Percentiles rank a stretch among this genome's conserved stretches.
Evolutionary conservation across 1,140 invertebrate species (phyloP).

Genomic region (Zaprionus inermis): DNA sequence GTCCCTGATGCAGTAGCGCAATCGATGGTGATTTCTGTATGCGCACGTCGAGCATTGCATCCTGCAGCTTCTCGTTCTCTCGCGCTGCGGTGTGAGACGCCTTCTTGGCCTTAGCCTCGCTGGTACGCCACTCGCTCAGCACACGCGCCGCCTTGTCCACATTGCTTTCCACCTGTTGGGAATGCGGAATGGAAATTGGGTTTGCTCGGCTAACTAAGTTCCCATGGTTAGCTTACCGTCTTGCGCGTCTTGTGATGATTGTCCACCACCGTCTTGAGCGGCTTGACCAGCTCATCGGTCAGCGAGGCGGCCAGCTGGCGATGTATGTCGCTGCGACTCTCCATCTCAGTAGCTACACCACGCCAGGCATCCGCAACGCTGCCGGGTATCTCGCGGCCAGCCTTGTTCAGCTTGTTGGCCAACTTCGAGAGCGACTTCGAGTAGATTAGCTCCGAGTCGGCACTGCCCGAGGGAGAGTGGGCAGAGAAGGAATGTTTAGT

Average conservation of each 20-base stretch:
- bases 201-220: not conserved
- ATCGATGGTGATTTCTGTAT: constrained; percentile 84
- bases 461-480: constrained; percentile 85
- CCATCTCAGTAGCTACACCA: constrained; percentile 94
- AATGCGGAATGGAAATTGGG: not conserved
- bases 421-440: constrained; percentile 95
- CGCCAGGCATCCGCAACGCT: constrained; percentile 95
- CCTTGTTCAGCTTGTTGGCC: constrained; percentile 93
- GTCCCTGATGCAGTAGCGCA: constrained; percentile 84
- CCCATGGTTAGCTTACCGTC: constrained; percentile 85
- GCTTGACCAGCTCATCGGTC: constrained; percentile 95
- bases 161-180: constrained; percentile 88
- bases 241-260: constrained; percentile 91
- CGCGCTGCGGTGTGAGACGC: constrained; percentile 92
- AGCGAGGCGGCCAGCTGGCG: constrained; percentile 91
- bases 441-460: constrained; percentile 95
- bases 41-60: constrained; percentile 86
- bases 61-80: constrained; percentile 95
- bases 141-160: constrained; percentile 94
- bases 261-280: constrained; percentile 89
- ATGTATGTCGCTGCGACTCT: constrained; percentile 94
- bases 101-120: constrained; percentile 94
- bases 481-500: too few relatives aligned
- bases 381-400: constrained; percentile 91
- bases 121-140: constrained; percentile 92